Conservation (phyloP, 2,797 vertebrate species). For the Myotis myotis region DNA sequence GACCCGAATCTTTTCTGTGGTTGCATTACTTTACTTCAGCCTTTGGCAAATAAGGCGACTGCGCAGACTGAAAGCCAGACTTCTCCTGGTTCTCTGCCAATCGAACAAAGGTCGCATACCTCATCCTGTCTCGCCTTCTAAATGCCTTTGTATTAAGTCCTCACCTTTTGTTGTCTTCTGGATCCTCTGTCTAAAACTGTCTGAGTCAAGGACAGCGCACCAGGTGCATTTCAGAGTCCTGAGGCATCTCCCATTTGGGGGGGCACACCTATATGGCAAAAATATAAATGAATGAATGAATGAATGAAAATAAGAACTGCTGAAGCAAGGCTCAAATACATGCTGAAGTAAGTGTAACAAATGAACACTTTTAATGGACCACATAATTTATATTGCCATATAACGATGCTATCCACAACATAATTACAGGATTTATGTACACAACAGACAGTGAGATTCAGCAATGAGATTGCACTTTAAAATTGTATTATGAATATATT, state of each 20-base stretch:
- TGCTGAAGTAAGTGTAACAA: background rate
- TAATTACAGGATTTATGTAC: background rate
- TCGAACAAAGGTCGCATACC: background rate
- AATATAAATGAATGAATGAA: background rate
- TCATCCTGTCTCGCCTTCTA: background rate
- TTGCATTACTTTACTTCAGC: background rate
- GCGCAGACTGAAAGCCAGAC: background rate
- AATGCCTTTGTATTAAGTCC: background rate
- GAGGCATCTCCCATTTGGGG: background rate
- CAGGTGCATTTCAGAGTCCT: background rate
- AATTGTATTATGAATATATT: background rate
- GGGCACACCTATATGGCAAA: background rate
- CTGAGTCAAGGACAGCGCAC: constrained; percentile 23
- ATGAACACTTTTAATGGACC: background rate
- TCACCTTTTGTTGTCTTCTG: background rate
- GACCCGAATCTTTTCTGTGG: background rate
- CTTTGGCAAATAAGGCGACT: background rate
- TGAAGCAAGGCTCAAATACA: background rate
- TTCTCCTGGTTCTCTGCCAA: background rate
- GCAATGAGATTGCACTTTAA: background rate
- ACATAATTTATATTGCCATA: background rate
- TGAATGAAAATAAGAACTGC: background rate
- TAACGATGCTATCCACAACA: background rate
- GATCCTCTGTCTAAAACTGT: background rate
- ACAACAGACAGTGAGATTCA: background rate